Conservation (phyloP, 2,888 invertebrate genomes). For the Caenorhabditis macrosperma region DNA sequence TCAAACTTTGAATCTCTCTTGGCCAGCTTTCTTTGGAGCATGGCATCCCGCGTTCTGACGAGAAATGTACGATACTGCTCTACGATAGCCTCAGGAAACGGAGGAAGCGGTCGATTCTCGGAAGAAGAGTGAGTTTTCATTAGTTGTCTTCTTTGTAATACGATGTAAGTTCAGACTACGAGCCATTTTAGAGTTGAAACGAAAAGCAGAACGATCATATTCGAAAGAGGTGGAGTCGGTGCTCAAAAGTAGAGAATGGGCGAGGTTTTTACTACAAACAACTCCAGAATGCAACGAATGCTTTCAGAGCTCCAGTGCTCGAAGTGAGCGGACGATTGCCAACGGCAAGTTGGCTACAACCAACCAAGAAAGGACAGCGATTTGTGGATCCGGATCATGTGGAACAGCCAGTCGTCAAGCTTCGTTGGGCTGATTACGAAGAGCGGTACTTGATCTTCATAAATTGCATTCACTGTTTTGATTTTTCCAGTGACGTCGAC, state of each 20-base stretch:
- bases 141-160: background rate
- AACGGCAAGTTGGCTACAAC: background rate
- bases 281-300: too few species aligned
- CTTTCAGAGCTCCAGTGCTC: constrained; percentile 33
- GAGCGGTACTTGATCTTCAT: constrained; percentile 6
- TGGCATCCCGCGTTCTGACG: background rate
- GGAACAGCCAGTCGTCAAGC: constrained; percentile 17
- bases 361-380: constrained; percentile 7
- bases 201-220: background rate
- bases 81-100: background rate
- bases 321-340: constrained; percentile 38
- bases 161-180: constrained; percentile 10
- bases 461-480: constrained; percentile 1
- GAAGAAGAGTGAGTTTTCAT: constrained; percentile 27
- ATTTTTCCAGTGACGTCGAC: constrained; percentile 40
- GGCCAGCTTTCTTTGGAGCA: background rate
- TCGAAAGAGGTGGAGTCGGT: background rate
- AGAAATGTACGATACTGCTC: background rate
- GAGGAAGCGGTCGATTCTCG: background rate
- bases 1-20: background rate
- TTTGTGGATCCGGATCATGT: constrained; percentile 1
- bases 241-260: constrained; percentile 34
- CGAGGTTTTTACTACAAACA: constrained; percentile 14
- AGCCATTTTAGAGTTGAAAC: constrained; percentile 19
- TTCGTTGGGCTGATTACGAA: constrained; percentile 28